These are phyloP conservation scores for Cassiopea andromeda DNA, from an alignment of 30 jellyfish, hydroid and myxozoan genomes.

Conservation along the genomic window DNA sequence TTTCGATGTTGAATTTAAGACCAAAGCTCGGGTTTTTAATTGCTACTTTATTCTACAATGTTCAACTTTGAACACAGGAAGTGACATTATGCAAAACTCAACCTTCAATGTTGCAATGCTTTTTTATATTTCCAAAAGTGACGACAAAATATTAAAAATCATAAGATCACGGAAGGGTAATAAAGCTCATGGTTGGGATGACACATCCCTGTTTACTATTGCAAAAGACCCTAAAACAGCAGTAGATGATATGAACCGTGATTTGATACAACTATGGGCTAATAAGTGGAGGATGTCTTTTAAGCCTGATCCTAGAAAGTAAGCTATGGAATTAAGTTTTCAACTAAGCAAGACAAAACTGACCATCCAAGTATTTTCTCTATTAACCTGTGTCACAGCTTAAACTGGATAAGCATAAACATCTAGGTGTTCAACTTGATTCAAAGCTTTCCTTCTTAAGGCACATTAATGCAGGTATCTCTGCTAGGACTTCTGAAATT, in stretches of 20 bases:
- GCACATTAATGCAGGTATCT: too few species aligned
- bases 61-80: slow-evolving; percentile 2
- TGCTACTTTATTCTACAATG: neutral
- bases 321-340: neutral
- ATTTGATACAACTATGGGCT: neutral
- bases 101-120: neutral
- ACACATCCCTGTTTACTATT: neutral
- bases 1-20: neutral
- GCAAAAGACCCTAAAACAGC: slow-evolving; percentile 16
- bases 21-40: slow-evolving; percentile 1
- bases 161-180: slow-evolving; percentile 27
- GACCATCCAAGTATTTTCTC: too few species aligned
- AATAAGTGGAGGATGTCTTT: neutral
- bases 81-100: slow-evolving; percentile 17
- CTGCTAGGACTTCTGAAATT: too few species aligned
- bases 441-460: too few species aligned
- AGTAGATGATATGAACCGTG: slow-evolving; percentile 18
- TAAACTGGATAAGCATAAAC: too few species aligned
- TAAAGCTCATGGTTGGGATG: slow-evolving; percentile 60
- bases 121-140: slow-evolving; percentile 7
- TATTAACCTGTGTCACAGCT: too few species aligned
- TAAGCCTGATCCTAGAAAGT: neutral
- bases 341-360: neutral
- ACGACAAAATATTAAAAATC: slow-evolving; percentile 3
- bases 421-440: too few species aligned